These are phyloP conservation scores for Ploceus nigricollis DNA, from an alignment of 2,113 vertebrate genomes.

Conservation along the genomic window DNA sequence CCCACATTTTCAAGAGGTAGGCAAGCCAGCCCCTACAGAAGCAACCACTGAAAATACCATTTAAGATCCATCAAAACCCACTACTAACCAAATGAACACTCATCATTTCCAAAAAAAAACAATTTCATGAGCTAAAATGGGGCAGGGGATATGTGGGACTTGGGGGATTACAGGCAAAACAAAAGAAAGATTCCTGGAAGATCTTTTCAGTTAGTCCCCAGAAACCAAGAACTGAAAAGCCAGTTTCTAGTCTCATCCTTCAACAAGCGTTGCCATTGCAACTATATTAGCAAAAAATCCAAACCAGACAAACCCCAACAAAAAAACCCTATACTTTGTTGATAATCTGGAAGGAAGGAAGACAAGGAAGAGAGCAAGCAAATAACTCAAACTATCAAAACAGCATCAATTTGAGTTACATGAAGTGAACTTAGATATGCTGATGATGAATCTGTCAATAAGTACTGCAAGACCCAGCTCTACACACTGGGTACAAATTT, in stretches of 20 bases:
- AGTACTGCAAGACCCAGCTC: not conserved
- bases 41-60: not conserved
- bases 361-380: not conserved
- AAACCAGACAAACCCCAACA: not conserved
- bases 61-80: not conserved
- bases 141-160: not conserved
- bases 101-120: not conserved
- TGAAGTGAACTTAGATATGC: not conserved
- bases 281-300: not conserved
- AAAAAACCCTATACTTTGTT: fast-evolving
- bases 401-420: not conserved
- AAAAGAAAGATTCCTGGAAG: not conserved
- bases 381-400: not conserved
- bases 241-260: not conserved
- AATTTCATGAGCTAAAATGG: not conserved
- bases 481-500: not conserved
- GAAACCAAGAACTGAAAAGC: not conserved
- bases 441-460: not conserved
- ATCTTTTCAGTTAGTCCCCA: not conserved
- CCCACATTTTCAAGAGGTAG: not conserved
- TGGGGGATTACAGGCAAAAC: not conserved
- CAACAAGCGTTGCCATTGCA: not conserved
- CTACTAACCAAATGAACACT: not conserved
- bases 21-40: not conserved
- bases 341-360: not conserved